Conservation (phyloP, 2,888 invertebrate species). For the Scrobipalpa costella region DNA sequence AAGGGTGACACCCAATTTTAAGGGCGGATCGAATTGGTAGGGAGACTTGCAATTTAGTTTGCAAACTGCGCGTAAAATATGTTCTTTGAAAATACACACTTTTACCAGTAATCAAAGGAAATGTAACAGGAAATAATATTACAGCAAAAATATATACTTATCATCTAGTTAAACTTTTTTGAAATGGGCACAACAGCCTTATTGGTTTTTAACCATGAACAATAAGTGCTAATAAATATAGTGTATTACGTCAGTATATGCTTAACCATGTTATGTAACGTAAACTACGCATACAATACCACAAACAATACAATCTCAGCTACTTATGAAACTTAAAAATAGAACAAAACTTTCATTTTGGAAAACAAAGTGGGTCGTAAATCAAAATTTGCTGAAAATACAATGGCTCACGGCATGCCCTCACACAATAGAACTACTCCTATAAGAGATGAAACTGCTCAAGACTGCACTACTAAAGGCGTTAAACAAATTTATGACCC, state of each 20-base stretch:
- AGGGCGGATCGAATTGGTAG: constrained; percentile 49
- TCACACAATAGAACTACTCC: constrained; percentile 49
- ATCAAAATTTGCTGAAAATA: constrained; percentile 45
- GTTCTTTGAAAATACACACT: background rate
- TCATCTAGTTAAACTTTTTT: too few species aligned
- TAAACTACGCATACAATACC: background rate
- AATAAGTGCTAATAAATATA: too few species aligned
- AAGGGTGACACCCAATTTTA: constrained; percentile 60
- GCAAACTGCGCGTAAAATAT: background rate
- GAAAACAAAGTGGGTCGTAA: constrained; percentile 48
- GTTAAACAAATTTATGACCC: constrained; percentile 68
- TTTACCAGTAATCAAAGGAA: too few species aligned
- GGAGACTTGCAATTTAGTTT: constrained; percentile 26
- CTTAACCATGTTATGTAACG: background rate
- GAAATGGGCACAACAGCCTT: too few species aligned
- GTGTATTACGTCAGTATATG: too few species aligned
- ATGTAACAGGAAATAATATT: background rate
- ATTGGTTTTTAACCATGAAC: too few species aligned
- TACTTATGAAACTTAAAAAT: background rate
- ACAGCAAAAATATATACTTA: background rate
- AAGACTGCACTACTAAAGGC: constrained; percentile 54
- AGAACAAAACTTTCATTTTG: constrained; percentile 32
- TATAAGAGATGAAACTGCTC: constrained; percentile 49
- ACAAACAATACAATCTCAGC: background rate
- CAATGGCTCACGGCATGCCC: constrained; percentile 48